Base-by-base conservation (phyloP, 2,113 vertebrate genomes). In the Xenus cinereus region DNA sequence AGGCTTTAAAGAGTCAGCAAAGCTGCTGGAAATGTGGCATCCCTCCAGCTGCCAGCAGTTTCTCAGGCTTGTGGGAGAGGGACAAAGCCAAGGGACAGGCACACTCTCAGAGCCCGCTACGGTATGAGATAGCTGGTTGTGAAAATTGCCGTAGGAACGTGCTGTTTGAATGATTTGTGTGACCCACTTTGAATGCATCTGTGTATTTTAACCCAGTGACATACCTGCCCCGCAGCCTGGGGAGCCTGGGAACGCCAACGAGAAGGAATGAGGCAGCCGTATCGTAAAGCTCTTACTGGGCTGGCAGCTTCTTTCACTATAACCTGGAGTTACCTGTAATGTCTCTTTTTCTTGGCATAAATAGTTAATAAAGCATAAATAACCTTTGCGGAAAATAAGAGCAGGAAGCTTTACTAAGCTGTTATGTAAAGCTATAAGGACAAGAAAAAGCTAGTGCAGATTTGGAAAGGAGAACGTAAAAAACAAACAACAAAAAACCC, bases 1-100 rank as follows among this genome's bases (percentile, higher is more conserved):
- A 39, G 66, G 48, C 87, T 91, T 69, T n/a, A 72, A 87, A 73
- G 73, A 94, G 90, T 96, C 92, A 95, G 94, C 92, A 93, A 22
- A 41, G 94, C 83, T 93, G 86, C 56, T 86, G 79, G 76, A 77
- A 68, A 56, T 0, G 30, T 9, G 84, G 90, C 90, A 84, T 7
- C 39, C 27, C 46, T 93, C 90, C 85, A 95, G 90, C 73, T 75
- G 73, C 82, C 1, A 19, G 77, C 53, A 43, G 33, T 39, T 46
- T 85, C 79, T 83, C 30, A 10, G 30, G 46, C 76, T 74, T 41
- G 43, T 26, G 66, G 57, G 64, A 94, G 62, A 33, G 13, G 48
- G 79, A 24, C 73, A 57, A 59, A 92, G 76, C 43, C 57, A 51
- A 63, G 73, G 89, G 74, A 48, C 69, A 32, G 84, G 53, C 45